phyloP scores from a whole-genome alignment of 2,888 invertebrate species.

The Listrodromus nycthemerus region DNA sequence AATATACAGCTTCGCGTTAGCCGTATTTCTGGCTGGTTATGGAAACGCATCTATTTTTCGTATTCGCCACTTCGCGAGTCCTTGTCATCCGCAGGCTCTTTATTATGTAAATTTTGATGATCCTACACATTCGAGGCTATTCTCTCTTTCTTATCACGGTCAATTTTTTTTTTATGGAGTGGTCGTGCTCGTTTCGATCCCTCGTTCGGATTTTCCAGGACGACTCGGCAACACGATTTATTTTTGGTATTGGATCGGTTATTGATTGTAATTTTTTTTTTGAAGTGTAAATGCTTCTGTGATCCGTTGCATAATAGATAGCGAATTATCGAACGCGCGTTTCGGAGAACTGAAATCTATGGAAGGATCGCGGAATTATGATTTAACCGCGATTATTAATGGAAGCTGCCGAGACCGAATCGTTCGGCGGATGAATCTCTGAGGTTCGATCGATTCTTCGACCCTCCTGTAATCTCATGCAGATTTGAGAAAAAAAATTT shows the following conservation, averaged over 20 bases:
- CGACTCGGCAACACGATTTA: not conserved
- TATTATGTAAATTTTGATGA: not conserved
- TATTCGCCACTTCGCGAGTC: slow-evolving; percentile 3
- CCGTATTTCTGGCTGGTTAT: slow-evolving; percentile 26
- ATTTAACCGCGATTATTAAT: slow-evolving; percentile 1
- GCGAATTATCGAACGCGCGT: not conserved
- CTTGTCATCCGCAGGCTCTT: not conserved
- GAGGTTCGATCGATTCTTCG: not conserved
- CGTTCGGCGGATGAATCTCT: not conserved
- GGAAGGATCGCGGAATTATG: not conserved
- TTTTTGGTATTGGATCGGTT: not conserved
- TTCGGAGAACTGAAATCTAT: not conserved
- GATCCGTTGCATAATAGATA: not conserved
- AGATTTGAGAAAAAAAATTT: not conserved
- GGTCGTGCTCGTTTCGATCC: not conserved
- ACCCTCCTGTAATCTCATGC: not conserved
- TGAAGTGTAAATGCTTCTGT: not conserved
- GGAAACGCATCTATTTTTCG: slow-evolving; percentile 36
- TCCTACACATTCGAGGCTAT: not conserved
- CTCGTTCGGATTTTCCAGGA: not conserved
- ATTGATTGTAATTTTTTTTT: slow-evolving; percentile 1
- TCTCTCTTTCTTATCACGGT: not conserved
- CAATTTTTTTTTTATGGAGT: not conserved
- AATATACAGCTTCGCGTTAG: not conserved
- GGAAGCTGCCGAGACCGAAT: not conserved